Evolutionary conservation across 1,140 invertebrate genomes (phyloP), one percentile per base, ranked within the genome.

Genomic region (Hesperophylax magnus): DNA sequence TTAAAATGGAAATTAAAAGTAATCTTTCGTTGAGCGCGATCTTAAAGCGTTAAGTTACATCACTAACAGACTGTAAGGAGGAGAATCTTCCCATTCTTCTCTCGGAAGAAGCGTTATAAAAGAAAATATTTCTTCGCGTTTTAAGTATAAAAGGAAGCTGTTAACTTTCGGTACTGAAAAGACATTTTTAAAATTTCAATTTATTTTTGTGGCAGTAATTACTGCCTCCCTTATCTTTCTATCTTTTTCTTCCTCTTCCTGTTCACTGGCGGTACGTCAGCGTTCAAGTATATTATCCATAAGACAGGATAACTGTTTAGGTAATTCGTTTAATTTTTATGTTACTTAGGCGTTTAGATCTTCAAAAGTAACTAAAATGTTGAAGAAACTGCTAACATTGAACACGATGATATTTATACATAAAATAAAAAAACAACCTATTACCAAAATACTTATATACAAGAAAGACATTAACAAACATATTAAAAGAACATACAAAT

Each of bases 91-190:
- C 58, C 67, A 81, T 78, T 81, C 67, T 60, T 75, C 52, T 58
- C 53, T 67, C 78, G 77, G 79, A 81, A 83, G 63, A 53, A 77
- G 77, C 61, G 78, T 22, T 78, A 79, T 83, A 81, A 83, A 83
- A 83, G 82, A 83, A 83, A 81, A 83, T 83, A 81, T 83, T 83
- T 81, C 82, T 81, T 81, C 77, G 82, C 80, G 78, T 80, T 84
- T 84, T 77, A 84, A 84, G 82, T 84, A 84, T 63, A 84, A 84
- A 84, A 84, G 82, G 82, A 84, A 84, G 82, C 82, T 84, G 82
- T 84, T 84, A 84, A 84, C 82, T 84, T 84, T 84, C 82, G 72
- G 82, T 84, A 84, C 77, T 78, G 77, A 80, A 84, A 79, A 81
- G 80, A 79, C 78, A 79, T 81, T 81, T 84, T 84, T 81, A 77